These are phyloP conservation scores for Helleia helle DNA, from an alignment of 2,888 invertebrate species.

Conservation along the genomic window DNA sequence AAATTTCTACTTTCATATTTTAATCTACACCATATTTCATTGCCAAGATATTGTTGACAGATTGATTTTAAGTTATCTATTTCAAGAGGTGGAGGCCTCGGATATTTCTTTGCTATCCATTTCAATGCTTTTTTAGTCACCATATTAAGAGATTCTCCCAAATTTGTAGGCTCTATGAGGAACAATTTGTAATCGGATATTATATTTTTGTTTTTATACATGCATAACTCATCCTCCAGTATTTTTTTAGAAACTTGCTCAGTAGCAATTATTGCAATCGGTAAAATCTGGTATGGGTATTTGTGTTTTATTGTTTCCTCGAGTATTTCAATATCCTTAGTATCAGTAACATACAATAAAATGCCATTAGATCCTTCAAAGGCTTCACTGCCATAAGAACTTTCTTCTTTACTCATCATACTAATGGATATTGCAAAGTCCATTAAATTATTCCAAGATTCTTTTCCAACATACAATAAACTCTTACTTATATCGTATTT, in stretches of 20 bases:
- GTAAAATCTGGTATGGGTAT: slow-evolving; percentile 54
- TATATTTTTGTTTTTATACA: slow-evolving; percentile 34
- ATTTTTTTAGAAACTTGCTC: slow-evolving; percentile 25
- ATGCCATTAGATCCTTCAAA: slow-evolving; percentile 58
- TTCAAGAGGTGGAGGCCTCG: slow-evolving; percentile 67
- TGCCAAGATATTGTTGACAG: slow-evolving; percentile 71
- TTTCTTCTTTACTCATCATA: slow-evolving; percentile 34
- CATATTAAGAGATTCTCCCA: slow-evolving; percentile 36
- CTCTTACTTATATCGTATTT: slow-evolving; percentile 41
- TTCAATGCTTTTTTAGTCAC: slow-evolving; percentile 52
- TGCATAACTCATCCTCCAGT: slow-evolving; percentile 34
- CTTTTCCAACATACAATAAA: slow-evolving; percentile 50
- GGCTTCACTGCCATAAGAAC: slow-evolving; percentile 35
- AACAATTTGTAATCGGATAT: slow-evolving; percentile 54
- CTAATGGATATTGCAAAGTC: slow-evolving; percentile 62
- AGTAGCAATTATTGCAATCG: slow-evolving; percentile 51
- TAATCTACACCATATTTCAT: slow-evolving; percentile 76
- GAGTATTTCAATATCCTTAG: slow-evolving; percentile 33
- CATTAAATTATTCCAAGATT: slow-evolving; percentile 63
- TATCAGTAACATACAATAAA: slow-evolving; percentile 45
- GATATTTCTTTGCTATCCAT: slow-evolving; percentile 67
- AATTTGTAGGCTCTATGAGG: slow-evolving; percentile 35
- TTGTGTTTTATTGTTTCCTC: slow-evolving; percentile 42
- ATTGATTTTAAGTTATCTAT: slow-evolving; percentile 72
- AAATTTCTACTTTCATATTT: slow-evolving; percentile 40